A percentile compares a stretch with the other conserved stretches of the same genome.
phyloP scores from a whole-genome alignment of 2,797 vertebrate species.

The Melanotaenia parkinsoni region DNA sequence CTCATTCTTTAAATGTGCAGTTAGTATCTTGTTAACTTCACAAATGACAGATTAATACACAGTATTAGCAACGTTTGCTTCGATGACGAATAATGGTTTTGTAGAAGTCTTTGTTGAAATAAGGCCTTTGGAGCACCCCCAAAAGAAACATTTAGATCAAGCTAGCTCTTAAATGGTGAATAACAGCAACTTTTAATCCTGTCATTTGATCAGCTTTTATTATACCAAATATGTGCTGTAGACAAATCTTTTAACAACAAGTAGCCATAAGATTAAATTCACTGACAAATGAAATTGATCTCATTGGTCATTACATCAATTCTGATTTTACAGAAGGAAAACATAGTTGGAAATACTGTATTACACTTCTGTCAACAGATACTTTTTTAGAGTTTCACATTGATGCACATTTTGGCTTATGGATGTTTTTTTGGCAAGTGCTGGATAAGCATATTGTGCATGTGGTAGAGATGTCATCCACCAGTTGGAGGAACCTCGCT shows the following conservation, averaged over 20 bases:
- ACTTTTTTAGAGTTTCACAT: too few relatives aligned
- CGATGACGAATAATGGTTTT: not conserved
- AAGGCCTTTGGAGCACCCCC: not conserved
- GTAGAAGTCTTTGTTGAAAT: not conserved
- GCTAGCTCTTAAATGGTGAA: not conserved
- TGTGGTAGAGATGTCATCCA: too few relatives aligned
- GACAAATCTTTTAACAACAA: not conserved
- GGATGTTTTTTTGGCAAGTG: too few relatives aligned
- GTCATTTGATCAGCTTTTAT: not conserved
- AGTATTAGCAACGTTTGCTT: not conserved
- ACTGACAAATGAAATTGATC: too few relatives aligned
- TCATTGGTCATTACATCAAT: too few relatives aligned
- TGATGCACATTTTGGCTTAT: too few relatives aligned
- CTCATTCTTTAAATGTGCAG: conserved; percentile 2
- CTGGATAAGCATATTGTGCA: too few relatives aligned
- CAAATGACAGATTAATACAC: not conserved
- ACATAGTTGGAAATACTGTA: too few relatives aligned
- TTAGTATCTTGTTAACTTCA: not conserved
- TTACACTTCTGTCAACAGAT: too few relatives aligned
- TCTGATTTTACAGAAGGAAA: too few relatives aligned
- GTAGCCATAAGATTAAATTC: too few relatives aligned
- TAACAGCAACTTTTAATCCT: not conserved
- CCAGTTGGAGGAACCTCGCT: too few relatives aligned
- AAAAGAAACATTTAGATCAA: not conserved
- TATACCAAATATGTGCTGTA: not conserved